Conservation (phyloP, 2,113 vertebrate species). For the Toxotes jaculatrix region DNA sequence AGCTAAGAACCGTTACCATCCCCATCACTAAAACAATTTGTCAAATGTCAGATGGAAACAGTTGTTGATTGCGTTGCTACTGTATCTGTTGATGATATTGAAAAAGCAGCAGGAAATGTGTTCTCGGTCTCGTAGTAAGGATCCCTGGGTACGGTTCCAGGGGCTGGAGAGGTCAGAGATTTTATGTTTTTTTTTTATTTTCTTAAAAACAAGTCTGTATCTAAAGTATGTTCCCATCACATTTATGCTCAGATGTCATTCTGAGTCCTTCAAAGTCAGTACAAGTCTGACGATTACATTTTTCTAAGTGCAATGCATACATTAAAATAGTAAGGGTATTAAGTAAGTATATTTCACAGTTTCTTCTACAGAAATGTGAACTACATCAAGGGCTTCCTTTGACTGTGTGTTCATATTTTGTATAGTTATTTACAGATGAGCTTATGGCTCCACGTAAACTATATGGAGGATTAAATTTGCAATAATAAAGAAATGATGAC, state of each 20-base stretch:
- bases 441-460: not conserved
- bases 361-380: too few species aligned
- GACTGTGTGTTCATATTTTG: too few species aligned
- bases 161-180: not conserved
- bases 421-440: not conserved
- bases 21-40: slow-evolving; percentile 6
- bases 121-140: too few species aligned
- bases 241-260: not conserved
- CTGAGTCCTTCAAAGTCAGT: not conserved
- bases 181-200: not conserved
- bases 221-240: not conserved
- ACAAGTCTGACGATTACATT: not conserved
- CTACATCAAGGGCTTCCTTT: too few species aligned
- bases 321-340: too few species aligned
- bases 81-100: not conserved
- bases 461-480: not conserved
- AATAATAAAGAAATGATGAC: not conserved
- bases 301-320: too few species aligned
- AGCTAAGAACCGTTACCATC: slow-evolving; percentile 5
- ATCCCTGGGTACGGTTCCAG: too few species aligned
- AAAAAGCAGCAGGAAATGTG: not conserved
- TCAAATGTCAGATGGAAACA: slow-evolving; percentile 24
- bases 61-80: not conserved
- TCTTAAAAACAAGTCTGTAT: not conserved
- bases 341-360: too few species aligned